Evolutionary conservation across 2,113 vertebrate species (phyloP).

Genomic region (Podarcis cretensis): DNA sequence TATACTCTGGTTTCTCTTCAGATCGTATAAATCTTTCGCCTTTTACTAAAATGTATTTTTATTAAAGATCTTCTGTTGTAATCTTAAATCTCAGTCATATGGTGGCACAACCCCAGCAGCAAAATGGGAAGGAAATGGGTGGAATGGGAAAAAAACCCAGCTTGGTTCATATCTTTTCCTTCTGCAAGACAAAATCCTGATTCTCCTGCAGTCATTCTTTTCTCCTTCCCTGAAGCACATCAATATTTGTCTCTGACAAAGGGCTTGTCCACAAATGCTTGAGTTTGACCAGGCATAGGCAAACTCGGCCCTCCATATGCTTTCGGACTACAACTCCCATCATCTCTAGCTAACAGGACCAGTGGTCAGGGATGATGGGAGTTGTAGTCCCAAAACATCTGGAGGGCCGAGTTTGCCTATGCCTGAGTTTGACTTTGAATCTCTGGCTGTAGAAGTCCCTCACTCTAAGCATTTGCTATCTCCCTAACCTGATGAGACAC

Average conservation of each 20-base stretch:
- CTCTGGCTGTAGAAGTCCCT: neutral
- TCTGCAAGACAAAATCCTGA: neutral
- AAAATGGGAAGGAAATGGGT: no score
- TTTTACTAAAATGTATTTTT: no score
- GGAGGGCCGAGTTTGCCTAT: no score
- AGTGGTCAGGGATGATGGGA: no score
- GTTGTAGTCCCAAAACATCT: no score
- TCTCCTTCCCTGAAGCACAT: neutral
- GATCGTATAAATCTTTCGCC: no score
- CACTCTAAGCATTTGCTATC: neutral
- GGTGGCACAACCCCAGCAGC: neutral
- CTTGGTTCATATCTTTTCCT: neutral
- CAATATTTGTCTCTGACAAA: neutral
- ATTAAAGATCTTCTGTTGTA: neutral
- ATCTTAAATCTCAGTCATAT: neutral
- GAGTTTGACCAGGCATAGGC: no score
- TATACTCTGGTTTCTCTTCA: no score
- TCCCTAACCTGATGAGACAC: neutral
- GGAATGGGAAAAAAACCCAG: neutral
- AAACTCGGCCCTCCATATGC: no score
- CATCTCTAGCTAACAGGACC: no score
- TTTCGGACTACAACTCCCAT: no score
- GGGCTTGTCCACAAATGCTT: neutral
- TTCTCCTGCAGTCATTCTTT: neutral
- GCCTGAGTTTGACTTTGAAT: neutral